Base-by-base conservation (phyloP, 2,797 vertebrate genomes). In the Platalea minor region DNA sequence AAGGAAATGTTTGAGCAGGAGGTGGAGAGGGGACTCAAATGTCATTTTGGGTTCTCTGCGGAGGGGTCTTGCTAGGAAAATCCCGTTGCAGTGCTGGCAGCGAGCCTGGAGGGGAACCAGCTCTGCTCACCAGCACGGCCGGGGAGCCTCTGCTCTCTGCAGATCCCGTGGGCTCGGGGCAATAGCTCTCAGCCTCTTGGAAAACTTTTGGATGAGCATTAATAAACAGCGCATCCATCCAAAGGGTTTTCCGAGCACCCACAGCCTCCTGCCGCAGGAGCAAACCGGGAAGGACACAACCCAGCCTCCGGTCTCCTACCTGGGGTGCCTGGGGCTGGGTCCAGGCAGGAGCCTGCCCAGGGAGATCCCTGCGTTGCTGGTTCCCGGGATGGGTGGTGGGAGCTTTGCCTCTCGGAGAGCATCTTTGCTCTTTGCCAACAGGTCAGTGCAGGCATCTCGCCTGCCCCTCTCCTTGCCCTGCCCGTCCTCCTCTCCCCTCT, bases 171-270 rank as follows among this genome's bases (percentile, higher is more conserved):
- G 63, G 56, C 65, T 86, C 2, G 0, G 28, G 31, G 23, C 29
- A 29, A 46, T 10, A 74, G 33, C 76, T 80, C 79, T 81, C 56
- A 78, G 76, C 39, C 56, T 72, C 35, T 2, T 43, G 45, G 65
- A 90, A 95, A 97, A 97, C 89, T 96, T 95, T 95, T 35, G 17
- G 41, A 13, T 41, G 13, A 10, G 78, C 46, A 35, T 35, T 48
- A 72, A 26, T 19, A 64, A 88, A 41, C 39, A 75, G 39, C 1
- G 1, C 19, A 35, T 63, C 57, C 50, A 29, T 19, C 46, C 79
- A 6, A 68, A 51, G 63, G 61, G 20, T n/a, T 65, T 48, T 75
- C 37, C 3, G 5, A 12, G 6, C 50, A 39, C n/a, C 41, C 56
- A 24, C 51, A 20, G 60, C 5, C 5, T 43, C 61, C 25, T 18